Base-by-base conservation (phyloP, 2,888 invertebrate species). In the Dromius quadrimaculatus region DNA sequence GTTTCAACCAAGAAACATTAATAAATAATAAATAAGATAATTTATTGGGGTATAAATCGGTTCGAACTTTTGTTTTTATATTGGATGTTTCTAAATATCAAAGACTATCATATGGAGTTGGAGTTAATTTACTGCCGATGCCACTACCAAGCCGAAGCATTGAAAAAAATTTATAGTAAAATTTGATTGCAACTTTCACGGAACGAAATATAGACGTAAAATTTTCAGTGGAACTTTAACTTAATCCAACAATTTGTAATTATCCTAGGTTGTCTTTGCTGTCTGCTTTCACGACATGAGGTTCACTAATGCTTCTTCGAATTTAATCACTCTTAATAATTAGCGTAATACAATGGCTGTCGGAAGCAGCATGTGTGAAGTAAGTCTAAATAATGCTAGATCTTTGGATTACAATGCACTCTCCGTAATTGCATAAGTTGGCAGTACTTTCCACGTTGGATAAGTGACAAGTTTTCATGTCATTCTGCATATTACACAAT, bases 271-370 rank as follows among this genome's bases (percentile, higher is more conserved):
- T 8, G 28, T 28, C 28, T 28, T 8, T 3, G 8, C 28, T 28
- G 28, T 28, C 28, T 28, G 28, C 28, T 28, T 8, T 28, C 28
- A 5, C 4, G 3, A 5, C 4, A 28, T 5, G 28, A 3, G 23
- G 23, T 23, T 22, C 22, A 13, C 47, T 47, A 47, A 47, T 47
- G 47, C 22, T 22, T 11, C 47, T 9, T 11, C 47, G 2, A 47
- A 22, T 23, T 47, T 47, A 47, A 47, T 47, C 47, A 20, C 45
- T 45, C 47, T 47, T 20, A 47, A 47, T 47, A 47, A 47, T 47
- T 47, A 47, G 20, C 47, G n/a, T 47, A 47, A 47, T 47, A 47
- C 47, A 47, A 47, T 22, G 15, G 47, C 47, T 47, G 47, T 47
- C 47, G 23, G 23, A 11, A 47, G 47, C 47, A 47, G 50, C 23